A percentile compares a stretch with the other conserved stretches of the same genome.
Conservation (phyloP, 2,888 invertebrate species). For the Metellina segmentata region DNA sequence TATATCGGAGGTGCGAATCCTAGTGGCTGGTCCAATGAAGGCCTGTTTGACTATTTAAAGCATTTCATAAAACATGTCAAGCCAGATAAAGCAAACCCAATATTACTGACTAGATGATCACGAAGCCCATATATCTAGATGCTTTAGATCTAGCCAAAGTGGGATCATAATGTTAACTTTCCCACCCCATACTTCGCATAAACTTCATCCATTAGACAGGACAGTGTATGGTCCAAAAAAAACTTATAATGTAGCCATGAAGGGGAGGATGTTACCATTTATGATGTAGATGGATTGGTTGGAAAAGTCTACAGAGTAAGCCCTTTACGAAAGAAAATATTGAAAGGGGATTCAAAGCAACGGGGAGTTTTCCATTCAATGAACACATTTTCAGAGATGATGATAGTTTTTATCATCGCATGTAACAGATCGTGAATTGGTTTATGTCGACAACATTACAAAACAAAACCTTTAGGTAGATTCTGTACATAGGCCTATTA, state of each 20-base stretch:
- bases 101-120: conserved; percentile 79
- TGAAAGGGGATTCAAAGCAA: conserved; percentile 2
- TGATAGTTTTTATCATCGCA: conserved; percentile 35
- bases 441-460: no score
- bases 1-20: conserved; percentile 83
- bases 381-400: conserved; percentile 65
- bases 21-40: conserved; percentile 79
- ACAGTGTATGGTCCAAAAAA: conserved; percentile 77
- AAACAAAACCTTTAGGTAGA: no score
- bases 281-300: neutral
- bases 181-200: conserved; percentile 81
- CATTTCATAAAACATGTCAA: conserved; percentile 79
- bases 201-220: conserved; percentile 80
- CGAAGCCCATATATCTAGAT: conserved; percentile 78
- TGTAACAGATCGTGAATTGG: conserved; percentile 35
- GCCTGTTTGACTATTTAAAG: conserved; percentile 78
- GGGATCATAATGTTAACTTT: conserved; percentile 81
- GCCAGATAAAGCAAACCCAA: conserved; percentile 22
- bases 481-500: no score
- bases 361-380: conserved; percentile 68
- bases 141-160: conserved; percentile 79
- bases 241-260: neutral
- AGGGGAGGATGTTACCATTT: conserved; percentile 8
- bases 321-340: conserved; percentile 30
- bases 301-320: neutral